Evolutionary conservation across 2,113 vertebrate genomes (phyloP).

Genomic region (Eolophus roseicapilla): DNA sequence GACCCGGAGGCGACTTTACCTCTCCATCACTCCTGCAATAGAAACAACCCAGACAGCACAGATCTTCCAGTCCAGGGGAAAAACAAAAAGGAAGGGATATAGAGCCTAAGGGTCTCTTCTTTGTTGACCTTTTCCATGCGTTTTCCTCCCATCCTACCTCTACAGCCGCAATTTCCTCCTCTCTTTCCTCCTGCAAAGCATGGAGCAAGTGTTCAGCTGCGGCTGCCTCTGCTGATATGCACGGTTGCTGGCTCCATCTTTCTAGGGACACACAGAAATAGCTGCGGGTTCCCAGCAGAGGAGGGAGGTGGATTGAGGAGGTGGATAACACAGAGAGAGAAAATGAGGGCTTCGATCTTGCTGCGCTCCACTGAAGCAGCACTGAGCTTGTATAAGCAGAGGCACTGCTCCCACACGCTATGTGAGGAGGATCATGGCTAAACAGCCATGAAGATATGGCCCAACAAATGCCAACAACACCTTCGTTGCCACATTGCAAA

Average conservation of each 20-base stretch:
- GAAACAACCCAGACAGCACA: background rate
- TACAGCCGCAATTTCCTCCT: background rate
- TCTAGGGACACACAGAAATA: background rate
- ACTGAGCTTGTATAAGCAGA: background rate
- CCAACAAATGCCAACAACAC: background rate
- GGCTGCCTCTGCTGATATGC: background rate
- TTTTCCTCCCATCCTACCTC: background rate
- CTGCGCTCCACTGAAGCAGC: background rate
- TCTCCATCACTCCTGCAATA: background rate
- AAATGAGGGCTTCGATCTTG: background rate
- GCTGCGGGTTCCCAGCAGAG: background rate
- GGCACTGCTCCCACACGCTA: background rate
- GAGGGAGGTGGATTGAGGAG: background rate
- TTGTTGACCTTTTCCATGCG: background rate
- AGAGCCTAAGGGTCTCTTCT: background rate
- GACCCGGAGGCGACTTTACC: accelerated
- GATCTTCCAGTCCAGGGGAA: background rate
- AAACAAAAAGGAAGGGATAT: background rate
- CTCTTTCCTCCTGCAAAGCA: background rate
- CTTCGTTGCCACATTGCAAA: background rate
- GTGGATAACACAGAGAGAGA: background rate
- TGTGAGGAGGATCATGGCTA: accelerated
- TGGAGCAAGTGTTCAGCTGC: accelerated
- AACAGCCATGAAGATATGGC: background rate
- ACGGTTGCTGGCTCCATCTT: accelerated